Evolutionary conservation across 1,140 invertebrate species (phyloP).

Genomic region (Drosophila suzukii): DNA sequence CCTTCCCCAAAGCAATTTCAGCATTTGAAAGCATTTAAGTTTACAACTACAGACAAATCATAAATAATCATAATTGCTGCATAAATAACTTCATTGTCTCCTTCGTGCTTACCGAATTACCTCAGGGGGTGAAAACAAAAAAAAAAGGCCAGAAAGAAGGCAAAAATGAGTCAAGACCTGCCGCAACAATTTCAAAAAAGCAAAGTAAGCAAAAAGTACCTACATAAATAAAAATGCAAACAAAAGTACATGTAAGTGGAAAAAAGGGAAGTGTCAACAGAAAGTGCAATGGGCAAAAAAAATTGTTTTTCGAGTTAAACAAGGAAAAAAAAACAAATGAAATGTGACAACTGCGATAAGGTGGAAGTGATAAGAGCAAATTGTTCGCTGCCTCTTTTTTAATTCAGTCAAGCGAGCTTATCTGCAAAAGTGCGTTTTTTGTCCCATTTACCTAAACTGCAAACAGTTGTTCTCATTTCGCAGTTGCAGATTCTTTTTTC

Average conservation of each 20-base stretch:
- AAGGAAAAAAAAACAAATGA: conserved; percentile 33
- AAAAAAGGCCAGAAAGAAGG: conserved; percentile 14
- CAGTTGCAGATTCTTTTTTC: conserved; percentile 2
- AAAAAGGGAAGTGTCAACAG: conserved; percentile 24
- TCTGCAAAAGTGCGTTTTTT: conserved; percentile 48
- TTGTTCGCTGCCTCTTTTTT: background rate
- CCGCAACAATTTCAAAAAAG: conserved; percentile 62
- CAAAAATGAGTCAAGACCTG: conserved; percentile 61
- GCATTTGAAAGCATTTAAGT: conserved; percentile 43
- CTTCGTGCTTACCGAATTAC: background rate
- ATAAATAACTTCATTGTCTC: conserved; percentile 44
- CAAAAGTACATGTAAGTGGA: conserved; percentile 20
- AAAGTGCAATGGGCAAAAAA: conserved; percentile 13
- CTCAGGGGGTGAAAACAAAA: conserved; percentile 13
- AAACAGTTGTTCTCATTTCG: conserved; percentile 36
- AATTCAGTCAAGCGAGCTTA: conserved; percentile 15
- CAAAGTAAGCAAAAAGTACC: conserved; percentile 30
- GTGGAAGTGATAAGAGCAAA: conserved; percentile 24
- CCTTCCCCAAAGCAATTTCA: conserved; percentile 21
- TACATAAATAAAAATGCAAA: conserved; percentile 47
- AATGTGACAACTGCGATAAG: conserved; percentile 25
- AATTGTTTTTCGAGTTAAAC: conserved; percentile 33
- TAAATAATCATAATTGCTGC: conserved; percentile 62
- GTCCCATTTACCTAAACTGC: conserved; percentile 53
- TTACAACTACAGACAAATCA: conserved; percentile 41